Evolutionary conservation across 2,888 invertebrate genomes (phyloP), one percentile per base, ranked within the genome.

Genomic region (Tortricodes alternella): DNA sequence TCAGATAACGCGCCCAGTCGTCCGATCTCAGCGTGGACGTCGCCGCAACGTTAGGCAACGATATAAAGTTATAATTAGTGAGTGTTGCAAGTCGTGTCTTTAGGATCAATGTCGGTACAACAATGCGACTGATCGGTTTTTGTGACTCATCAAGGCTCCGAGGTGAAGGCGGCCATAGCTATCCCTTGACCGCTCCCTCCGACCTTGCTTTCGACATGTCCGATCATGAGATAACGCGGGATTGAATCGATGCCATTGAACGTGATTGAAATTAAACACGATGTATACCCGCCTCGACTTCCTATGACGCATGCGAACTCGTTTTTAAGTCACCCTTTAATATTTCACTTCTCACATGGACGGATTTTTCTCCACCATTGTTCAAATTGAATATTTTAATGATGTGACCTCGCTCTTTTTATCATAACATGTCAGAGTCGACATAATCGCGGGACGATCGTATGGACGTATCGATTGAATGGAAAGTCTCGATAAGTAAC

Each of bases 181-280:
- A 85, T 84, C 87, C 88, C 84, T 85, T 88, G 85, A 85, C 85
- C 87, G 79, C 76, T 78, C 83, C 84, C 81, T 73, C 67, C 69
- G 78, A 73, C 89, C 89, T 89, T 88, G 86, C 87, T 86, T 86
- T 87, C 88, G 77, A 83, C 78, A 61, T 53, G 60, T 57, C 46
- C 68, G 80, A 85, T 83, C 76, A 69, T 71, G 62, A 75, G 80
- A 85, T 86, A 85, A 78, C 67, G 72, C 70, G 71, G 72, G 65
- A 71, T 63, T 67, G 70, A 73, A 69, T 58, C 61, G 59, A 56
- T 62, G 63, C 63, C 60, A 72, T 67, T 70, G 62, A 70, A 57
- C 53, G 63, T 59, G 60, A 66, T 64, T 62, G 46, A 55, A 64
- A 56, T 60, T 53, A 48, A 62, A 56, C 48, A 53, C 44, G 58